phyloP scores from a whole-genome alignment of 2,888 invertebrate species.

The Enchytraeus crypticus region DNA sequence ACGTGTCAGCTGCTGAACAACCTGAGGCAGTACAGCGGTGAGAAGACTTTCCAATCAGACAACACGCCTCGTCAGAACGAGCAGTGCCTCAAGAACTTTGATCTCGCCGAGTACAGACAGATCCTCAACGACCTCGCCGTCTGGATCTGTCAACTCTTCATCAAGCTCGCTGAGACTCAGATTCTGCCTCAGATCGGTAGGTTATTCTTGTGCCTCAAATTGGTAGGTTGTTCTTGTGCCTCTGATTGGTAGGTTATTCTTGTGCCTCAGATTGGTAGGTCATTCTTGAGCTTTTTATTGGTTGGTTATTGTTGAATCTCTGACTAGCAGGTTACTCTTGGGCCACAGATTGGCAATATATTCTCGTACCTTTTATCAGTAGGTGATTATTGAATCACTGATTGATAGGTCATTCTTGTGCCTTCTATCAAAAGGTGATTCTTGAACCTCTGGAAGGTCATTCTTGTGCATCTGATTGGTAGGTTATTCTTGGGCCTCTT shows the following conservation, averaged over 20 bases:
- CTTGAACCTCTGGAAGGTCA: too few species aligned
- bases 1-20: constrained; percentile 75
- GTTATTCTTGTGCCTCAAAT: not conserved
- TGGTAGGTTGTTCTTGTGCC: not conserved
- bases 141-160: constrained; percentile 66
- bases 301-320: too few species aligned
- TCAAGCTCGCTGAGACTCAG: constrained; percentile 59
- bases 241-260: not conserved
- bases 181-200: constrained; percentile 63
- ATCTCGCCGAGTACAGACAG: constrained; percentile 80
- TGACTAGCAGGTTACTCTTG: too few species aligned
- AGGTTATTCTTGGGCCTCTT: too few species aligned
- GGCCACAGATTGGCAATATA: too few species aligned
- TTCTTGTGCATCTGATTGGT: too few species aligned
- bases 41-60: constrained; percentile 65
- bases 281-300: not conserved
- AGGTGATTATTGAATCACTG: too few species aligned
- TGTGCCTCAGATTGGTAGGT: not conserved
- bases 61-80: constrained; percentile 86
- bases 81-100: constrained; percentile 83
- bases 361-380: too few species aligned
- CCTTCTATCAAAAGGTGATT: too few species aligned
- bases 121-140: constrained; percentile 72
- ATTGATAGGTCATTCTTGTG: too few species aligned
- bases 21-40: constrained; percentile 90